Evolutionary conservation across 2,113 vertebrate genomes (phyloP).

Genomic region (Myotis brandtii): DNA sequence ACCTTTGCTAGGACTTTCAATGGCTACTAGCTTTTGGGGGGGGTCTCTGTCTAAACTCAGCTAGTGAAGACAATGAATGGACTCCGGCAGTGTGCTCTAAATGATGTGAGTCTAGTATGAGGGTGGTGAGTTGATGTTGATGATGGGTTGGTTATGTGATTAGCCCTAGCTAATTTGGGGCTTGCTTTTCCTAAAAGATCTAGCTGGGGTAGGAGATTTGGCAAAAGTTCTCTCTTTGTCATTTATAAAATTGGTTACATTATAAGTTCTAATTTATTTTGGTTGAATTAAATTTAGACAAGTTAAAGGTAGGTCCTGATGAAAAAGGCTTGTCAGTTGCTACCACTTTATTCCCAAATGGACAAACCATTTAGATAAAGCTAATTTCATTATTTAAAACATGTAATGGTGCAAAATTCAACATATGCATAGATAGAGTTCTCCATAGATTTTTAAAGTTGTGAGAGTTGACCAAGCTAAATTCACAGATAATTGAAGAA

Average conservation of each 20-base stretch:
- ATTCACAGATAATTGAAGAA: background rate
- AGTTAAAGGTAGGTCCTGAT: background rate
- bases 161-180: background rate
- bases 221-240: background rate
- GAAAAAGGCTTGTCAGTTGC: background rate
- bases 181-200: background rate
- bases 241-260: background rate
- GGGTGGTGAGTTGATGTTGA: background rate
- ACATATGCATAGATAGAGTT: background rate
- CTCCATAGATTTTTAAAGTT: background rate
- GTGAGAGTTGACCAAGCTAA: background rate
- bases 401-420: background rate
- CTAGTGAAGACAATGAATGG: too few species aligned
- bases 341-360: background rate
- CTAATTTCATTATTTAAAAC: background rate
- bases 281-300: background rate
- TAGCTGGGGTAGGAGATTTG: background rate
- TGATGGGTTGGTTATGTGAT: background rate
- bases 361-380: background rate
- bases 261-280: background rate
- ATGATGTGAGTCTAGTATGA: background rate
- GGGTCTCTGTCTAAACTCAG: too few species aligned
- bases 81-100: background rate
- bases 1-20: too few species aligned
- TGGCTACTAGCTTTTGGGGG: too few species aligned